Evolutionary conservation across 2,888 invertebrate species (phyloP), one percentile per base, ranked within the genome.

Genomic region (Amphipyra tragopoginis): DNA sequence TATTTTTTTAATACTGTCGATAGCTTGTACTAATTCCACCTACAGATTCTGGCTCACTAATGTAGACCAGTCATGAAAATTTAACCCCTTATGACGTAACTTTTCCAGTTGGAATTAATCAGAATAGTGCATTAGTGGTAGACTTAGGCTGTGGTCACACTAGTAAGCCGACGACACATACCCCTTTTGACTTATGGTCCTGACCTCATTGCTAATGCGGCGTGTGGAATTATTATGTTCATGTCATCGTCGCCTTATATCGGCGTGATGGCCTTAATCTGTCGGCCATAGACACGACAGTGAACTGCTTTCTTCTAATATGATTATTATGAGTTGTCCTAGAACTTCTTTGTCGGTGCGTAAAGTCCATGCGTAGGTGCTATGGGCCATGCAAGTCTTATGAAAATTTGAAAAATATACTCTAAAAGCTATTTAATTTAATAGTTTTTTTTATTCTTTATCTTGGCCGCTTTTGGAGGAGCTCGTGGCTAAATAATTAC

Each of bases 241-340:
- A 38, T 59, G 75, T 54, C 75, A 38, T 64, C 60, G 71, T 52
- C 38, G 48, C 53, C 54, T 48, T 43, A 13, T 39, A 34, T 33
- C 44, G 69, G 51, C 36, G 36, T 34, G 14, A 10, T 36, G 57
- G 49, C 75, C 71, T 70, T 65, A 74, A 70, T 74, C 62, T 42
- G 26, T 38, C 36, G 38, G 39, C 49, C 55, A 51, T 65, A 39
- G 39, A n/a, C 49, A 38, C 14, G 38, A 42, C 26, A 45, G n/a
- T 43, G 29, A 2, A 34, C n/a, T 40, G 8, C 54, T 63, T 58
- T 70, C 71, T 58, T 42, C 7, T 7, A 48, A 54, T 15, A 43
- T 43, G 10, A 36, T 36, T 1, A 13, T 44, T 29, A 29, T 29
- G 5, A 29, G 21, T 21, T 7, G 44, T 11, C 26, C 44, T 5